These are phyloP conservation scores for Oreochromis spilurus DNA, from an alignment of 2,113 vertebrate species.

Conservation along the genomic window DNA sequence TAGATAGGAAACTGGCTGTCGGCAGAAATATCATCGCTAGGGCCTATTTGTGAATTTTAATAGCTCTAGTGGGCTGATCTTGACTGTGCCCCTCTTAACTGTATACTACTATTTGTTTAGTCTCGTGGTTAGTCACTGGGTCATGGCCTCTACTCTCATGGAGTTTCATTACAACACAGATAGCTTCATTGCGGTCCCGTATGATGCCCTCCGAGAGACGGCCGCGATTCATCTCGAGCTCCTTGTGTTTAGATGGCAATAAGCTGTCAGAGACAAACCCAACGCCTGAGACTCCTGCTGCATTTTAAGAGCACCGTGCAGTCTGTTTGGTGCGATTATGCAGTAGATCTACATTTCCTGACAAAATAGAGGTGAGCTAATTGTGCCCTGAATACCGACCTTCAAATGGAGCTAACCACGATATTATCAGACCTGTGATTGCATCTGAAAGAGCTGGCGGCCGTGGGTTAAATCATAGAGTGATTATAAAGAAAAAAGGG, in stretches of 20 bases:
- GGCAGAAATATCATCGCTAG: conserved; percentile 45
- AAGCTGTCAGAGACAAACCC: neutral
- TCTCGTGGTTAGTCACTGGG: conserved; percentile 6
- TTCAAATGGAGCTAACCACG: conserved; percentile 18
- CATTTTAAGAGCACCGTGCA: neutral
- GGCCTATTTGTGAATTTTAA: conserved; percentile 38
- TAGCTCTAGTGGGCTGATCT: conserved; percentile 37
- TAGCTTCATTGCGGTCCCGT: neutral
- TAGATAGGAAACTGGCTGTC: conserved; percentile 39
- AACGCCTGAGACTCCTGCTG: neutral
- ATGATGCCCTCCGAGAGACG: neutral
- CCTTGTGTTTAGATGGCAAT: neutral
- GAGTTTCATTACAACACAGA: conserved; percentile 28
- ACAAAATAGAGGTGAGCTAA: conserved; percentile 41
- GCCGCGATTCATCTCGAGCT: neutral
- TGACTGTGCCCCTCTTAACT: neutral
- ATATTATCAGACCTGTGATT: conserved; percentile 46
- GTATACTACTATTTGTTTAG: conserved; percentile 2
- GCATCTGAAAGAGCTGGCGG: conserved; percentile 28
- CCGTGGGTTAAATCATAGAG: conserved; percentile 33
- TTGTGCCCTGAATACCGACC: conserved; percentile 46
- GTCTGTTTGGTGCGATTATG: neutral
- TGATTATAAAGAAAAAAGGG: conserved; percentile 21
- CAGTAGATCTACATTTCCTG: conserved; percentile 14
- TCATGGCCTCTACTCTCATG: neutral